Evolutionary conservation across 2,888 invertebrate species (phyloP).

Genomic region (Cremastobaeus sp.): DNA sequence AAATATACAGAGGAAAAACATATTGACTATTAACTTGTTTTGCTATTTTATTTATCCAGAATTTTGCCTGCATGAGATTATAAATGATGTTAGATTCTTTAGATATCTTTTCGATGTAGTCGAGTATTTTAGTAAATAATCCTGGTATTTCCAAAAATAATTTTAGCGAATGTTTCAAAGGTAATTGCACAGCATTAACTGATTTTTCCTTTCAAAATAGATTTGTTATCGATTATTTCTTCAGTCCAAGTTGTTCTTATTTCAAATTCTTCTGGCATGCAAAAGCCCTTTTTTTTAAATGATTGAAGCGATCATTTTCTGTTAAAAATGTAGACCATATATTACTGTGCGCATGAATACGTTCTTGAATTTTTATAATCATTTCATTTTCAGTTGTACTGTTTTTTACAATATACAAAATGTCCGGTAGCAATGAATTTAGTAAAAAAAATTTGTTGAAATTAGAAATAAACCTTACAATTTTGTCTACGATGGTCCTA

Average conservation of each 20-base stretch:
- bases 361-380: slow-evolving; percentile 32
- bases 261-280: slow-evolving; percentile 11
- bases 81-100: too few relatives aligned
- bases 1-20: too few relatives aligned
- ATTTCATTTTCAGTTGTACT: slow-evolving; percentile 28
- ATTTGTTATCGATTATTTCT: slow-evolving; percentile 9
- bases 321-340: slow-evolving; percentile 33
- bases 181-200: too few relatives aligned
- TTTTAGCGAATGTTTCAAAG: too few relatives aligned
- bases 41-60: too few relatives aligned
- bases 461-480: slow-evolving; percentile 31
- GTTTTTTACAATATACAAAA: slow-evolving; percentile 30
- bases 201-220: too few relatives aligned
- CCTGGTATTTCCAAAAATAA: too few relatives aligned
- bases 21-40: too few relatives aligned
- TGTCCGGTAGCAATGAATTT: slow-evolving; percentile 36
- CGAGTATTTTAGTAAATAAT: too few relatives aligned
- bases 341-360: slow-evolving; percentile 23
- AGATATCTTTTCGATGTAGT: too few relatives aligned
- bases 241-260: slow-evolving; percentile 18
- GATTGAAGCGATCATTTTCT: slow-evolving; percentile 23
- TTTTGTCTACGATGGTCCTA: slow-evolving; percentile 37
- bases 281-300: slow-evolving; percentile 14
- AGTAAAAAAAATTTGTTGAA: slow-evolving; percentile 31
- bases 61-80: too few relatives aligned